These are phyloP conservation scores for Drosophila obscura DNA, from an alignment of 1,140 invertebrate species.

Conservation along the genomic window DNA sequence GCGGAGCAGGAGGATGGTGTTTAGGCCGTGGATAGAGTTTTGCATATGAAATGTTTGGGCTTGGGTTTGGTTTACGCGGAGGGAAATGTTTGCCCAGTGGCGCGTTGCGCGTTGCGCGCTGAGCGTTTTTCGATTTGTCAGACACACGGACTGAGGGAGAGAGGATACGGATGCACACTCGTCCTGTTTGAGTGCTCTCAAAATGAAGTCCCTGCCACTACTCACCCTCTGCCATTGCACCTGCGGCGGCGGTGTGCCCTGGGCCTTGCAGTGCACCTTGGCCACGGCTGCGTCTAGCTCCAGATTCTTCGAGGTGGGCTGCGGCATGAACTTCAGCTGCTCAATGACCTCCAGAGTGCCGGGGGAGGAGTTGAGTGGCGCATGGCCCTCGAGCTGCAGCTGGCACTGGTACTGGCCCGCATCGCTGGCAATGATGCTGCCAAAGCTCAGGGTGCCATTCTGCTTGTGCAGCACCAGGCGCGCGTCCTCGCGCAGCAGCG, in stretches of 20 bases:
- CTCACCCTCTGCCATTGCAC: conserved; percentile 92
- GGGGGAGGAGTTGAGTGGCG: conserved; percentile 50
- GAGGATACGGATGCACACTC: not conserved
- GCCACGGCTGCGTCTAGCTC: conserved; percentile 89
- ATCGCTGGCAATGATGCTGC: conserved; percentile 74
- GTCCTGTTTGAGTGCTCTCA: conserved; percentile 19
- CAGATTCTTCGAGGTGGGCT: conserved; percentile 91
- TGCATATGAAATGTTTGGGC: conserved; percentile 62
- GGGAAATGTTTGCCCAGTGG: conserved; percentile 59
- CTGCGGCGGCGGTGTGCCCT: conserved; percentile 90
- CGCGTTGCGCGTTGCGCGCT: conserved; percentile 51
- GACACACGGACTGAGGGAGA: conserved; percentile 32
- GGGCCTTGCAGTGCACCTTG: conserved; percentile 95
- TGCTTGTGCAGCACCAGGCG: conserved; percentile 67
- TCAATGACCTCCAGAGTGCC: conserved; percentile 85
- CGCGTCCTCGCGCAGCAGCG: conserved; percentile 62
- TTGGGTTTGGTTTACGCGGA: conserved; percentile 31
- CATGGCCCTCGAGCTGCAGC: conserved; percentile 68
- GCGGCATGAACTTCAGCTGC: conserved; percentile 93
- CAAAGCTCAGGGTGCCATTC: conserved; percentile 78
- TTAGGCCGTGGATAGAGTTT: conserved; percentile 54
- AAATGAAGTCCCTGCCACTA: conserved; percentile 40
- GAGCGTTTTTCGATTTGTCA: conserved; percentile 69
- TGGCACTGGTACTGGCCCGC: conserved; percentile 78
- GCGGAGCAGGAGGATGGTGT: conserved; percentile 18